Percentiles rank a stretch among this genome's conserved stretches.
These are phyloP conservation scores for Emys orbicularis DNA, from an alignment of 2,797 vertebrate species.

Conservation along the genomic window DNA sequence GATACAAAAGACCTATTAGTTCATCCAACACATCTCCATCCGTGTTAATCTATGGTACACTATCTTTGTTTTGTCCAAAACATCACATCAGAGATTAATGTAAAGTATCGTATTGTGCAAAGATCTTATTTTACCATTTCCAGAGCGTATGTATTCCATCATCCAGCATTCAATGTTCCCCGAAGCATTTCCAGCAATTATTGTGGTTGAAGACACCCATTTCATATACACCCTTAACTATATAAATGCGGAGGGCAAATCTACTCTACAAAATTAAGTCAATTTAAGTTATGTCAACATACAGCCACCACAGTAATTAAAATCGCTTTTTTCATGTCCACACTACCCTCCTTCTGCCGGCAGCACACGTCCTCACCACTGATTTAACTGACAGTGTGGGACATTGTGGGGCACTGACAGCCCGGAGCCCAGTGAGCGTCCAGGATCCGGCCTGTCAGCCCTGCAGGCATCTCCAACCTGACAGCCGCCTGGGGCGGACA, in stretches of 20 bases:
- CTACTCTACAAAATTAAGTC: too few species aligned
- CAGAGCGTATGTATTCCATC: background rate
- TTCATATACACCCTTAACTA: background rate
- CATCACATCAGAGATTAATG: background rate
- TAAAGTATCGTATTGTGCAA: background rate
- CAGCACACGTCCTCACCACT: too few species aligned
- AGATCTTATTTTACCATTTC: background rate
- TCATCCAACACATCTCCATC: background rate
- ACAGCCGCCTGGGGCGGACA: too few species aligned
- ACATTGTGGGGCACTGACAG: too few species aligned
- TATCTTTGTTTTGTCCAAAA: background rate
- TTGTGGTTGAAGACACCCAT: background rate
- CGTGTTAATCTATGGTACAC: accelerated
- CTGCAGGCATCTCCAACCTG: too few species aligned
- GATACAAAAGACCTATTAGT: background rate
- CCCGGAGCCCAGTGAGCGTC: too few species aligned
- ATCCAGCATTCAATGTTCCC: background rate
- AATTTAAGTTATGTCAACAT: too few species aligned
- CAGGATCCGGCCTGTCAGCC: too few species aligned
- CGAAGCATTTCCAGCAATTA: background rate
- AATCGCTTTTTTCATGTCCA: too few species aligned
- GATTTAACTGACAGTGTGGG: too few species aligned
- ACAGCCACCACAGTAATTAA: too few species aligned
- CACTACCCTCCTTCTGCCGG: too few species aligned
- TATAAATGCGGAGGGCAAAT: background rate